Evolutionary conservation across 2,797 vertebrate genomes (phyloP).

Genomic region (Kryptopterus vitreolus): DNA sequence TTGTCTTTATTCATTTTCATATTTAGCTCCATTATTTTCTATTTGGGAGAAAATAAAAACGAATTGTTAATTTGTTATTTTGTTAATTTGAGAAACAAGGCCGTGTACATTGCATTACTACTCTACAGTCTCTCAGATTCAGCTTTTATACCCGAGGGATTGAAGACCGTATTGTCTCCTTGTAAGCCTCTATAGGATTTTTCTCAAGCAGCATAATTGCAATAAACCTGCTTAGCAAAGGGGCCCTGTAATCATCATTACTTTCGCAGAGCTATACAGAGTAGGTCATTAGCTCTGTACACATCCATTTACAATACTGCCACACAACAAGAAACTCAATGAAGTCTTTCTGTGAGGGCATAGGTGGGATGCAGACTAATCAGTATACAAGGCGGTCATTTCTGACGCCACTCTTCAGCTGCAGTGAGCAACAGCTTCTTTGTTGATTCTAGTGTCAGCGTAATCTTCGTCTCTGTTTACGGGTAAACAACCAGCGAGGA

Average conservation of each 20-base stretch:
- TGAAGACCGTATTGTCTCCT: constrained; percentile 41
- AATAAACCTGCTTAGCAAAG: constrained; percentile 43
- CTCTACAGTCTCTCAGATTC: constrained; percentile 10
- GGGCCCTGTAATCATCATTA: constrained; percentile 55
- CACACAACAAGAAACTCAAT: constrained; percentile 54
- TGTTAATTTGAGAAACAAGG: constrained; percentile 10
- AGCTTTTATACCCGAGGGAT: constrained; percentile 38
- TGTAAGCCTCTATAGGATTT: constrained; percentile 32
- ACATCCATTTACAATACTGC: constrained; percentile 50
- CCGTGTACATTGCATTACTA: constrained; percentile 38
- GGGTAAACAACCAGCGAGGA: not conserved
- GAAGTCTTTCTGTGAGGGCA: constrained; percentile 28
- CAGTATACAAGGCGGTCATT: constrained; percentile 17
- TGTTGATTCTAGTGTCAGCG: not conserved
- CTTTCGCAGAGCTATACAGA: constrained; percentile 41
- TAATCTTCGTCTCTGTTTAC: constrained; percentile 10
- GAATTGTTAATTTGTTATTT: not conserved
- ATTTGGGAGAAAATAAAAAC: not conserved
- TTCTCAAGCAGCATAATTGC: constrained; percentile 48
- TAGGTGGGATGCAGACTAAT: not conserved
- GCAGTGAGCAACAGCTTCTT: not conserved
- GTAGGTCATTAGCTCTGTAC: constrained; percentile 53
- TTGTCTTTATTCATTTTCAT: not conserved
- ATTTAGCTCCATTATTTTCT: not conserved
- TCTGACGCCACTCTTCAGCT: not conserved